Percentiles rank a stretch among this genome's conserved stretches.
Evolutionary conservation across 30 jellyfish, hydroid and myxozoan genomes (phyloP).

Genomic region (Aurelia aurita): DNA sequence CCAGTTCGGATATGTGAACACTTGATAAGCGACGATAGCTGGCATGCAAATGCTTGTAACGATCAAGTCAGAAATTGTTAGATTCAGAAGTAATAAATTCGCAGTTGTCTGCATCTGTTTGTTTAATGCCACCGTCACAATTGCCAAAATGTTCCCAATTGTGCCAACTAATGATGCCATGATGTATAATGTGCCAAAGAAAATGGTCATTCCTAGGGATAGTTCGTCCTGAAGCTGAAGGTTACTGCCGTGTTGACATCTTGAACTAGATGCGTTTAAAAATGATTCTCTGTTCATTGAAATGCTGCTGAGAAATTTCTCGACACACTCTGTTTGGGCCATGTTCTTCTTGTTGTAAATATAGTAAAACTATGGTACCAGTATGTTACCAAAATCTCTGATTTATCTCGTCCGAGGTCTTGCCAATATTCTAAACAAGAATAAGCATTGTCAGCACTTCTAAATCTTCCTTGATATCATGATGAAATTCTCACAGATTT

Average conservation of each 20-base stretch:
- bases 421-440: too few species aligned
- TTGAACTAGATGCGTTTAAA: not conserved
- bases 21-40: conserved; percentile 56
- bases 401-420: too few species aligned
- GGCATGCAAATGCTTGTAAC: conserved; percentile 81
- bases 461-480: too few species aligned
- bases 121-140: conserved; percentile 44
- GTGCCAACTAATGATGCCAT: conserved; percentile 60
- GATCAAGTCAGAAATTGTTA: conserved; percentile 54
- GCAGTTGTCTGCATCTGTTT: conserved; percentile 65
- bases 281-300: conserved; percentile 49
- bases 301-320: conserved; percentile 51
- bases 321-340: conserved; percentile 40
- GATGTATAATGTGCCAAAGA: conserved; percentile 58
- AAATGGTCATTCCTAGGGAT: conserved; percentile 19
- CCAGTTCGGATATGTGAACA: conserved; percentile 75
- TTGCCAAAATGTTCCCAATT: conserved; percentile 56
- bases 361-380: too few species aligned
- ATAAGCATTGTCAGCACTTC: too few species aligned
- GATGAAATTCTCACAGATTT: too few species aligned
- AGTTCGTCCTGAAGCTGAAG: conserved; percentile 34
- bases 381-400: too few species aligned
- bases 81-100: conserved; percentile 44
- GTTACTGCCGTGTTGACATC: not conserved
- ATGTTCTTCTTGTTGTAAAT: not conserved